Evolutionary conservation across 2,888 invertebrate genomes (phyloP), one percentile per base, ranked within the genome.

Genomic region (Drosophila mulleri): DNA sequence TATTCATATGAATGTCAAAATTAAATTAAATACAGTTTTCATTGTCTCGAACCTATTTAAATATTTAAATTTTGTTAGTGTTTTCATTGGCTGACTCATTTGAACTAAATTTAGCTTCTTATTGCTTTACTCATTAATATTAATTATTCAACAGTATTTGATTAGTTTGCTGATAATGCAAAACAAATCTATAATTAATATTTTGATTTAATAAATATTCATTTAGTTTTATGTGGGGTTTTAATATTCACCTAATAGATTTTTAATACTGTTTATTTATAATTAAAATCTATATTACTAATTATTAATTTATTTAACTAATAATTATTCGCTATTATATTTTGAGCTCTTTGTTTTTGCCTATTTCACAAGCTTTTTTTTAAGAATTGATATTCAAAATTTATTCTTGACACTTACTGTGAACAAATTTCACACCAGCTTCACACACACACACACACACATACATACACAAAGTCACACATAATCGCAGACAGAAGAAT

Each of bases 381-480:
- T 29, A 12, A 23, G 32, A 32, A 53, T 3, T 50, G 6, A 29
- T 20, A 29, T 52, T 42, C 44, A 50, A 48, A 20, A 20, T 32
- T 47, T 41, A 44, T 60, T 77, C 62, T 57, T 52, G 54, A 37
- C 64, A 61, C 35, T 65, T 61, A 42, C 58, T 53, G 14, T 29
- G 54, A 44, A 23, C 42, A 47, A 67, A 57, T 48, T 72, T 61
- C 50, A 78, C 65, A 79, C 63, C n/a, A 42, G 44, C 67, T n/a
- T 11, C 61, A 65, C 64, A 76, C 76, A 18, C 48, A 16, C 64
- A 58, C 66, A 75, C 76, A 26, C 47, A 32, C 61, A 57, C 60
- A 75, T 74, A 44, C n/a, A n/a, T 41, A 8, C 67, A 57, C 75
- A 41, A 26, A 47, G 9, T 20, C 67, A 60, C 57, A 75, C 72